Conservation (phyloP, 2,113 vertebrate species). For the Mugil cephalus region DNA sequence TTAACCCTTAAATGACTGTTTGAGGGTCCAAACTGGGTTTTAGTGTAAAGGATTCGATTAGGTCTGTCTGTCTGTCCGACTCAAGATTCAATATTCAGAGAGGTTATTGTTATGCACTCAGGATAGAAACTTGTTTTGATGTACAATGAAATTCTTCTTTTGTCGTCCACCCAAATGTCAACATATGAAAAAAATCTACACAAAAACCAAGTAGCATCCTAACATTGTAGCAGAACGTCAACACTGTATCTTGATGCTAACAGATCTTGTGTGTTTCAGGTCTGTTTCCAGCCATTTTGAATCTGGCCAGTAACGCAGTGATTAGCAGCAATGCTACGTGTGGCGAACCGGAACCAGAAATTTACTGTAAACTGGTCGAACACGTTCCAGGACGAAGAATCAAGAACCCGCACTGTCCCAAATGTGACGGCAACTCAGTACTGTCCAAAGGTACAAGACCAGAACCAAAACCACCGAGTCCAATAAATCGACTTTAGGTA, state of each 20-base stretch:
- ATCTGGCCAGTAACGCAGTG: constrained; percentile 92
- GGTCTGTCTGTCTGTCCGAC: too few species aligned
- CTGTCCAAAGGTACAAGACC: constrained; percentile 87
- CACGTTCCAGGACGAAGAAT: constrained; percentile 91
- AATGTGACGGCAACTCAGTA: constrained; percentile 88
- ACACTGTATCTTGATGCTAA: neutral
- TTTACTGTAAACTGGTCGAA: constrained; percentile 97
- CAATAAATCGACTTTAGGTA: neutral
- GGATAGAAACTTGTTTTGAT: too few species aligned
- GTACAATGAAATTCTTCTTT: too few species aligned
- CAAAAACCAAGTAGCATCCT: too few species aligned
- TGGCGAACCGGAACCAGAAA: constrained; percentile 90
- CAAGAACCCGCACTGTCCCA: constrained; percentile 91
- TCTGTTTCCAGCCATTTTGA: constrained; percentile 95
- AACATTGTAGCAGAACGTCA: too few species aligned
- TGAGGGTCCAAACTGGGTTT: too few species aligned
- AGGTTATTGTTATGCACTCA: too few species aligned
- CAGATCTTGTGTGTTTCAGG: constrained; percentile 77
- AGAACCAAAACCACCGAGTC: neutral
- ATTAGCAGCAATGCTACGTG: constrained; percentile 95
- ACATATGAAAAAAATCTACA: too few species aligned
- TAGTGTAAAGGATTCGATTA: too few species aligned
- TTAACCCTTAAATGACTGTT: too few species aligned
- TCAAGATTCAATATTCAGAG: too few species aligned
- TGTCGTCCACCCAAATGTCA: neutral